Conservation (phyloP, 2,888 invertebrate genomes). For the Ypsolopha sequella region DNA sequence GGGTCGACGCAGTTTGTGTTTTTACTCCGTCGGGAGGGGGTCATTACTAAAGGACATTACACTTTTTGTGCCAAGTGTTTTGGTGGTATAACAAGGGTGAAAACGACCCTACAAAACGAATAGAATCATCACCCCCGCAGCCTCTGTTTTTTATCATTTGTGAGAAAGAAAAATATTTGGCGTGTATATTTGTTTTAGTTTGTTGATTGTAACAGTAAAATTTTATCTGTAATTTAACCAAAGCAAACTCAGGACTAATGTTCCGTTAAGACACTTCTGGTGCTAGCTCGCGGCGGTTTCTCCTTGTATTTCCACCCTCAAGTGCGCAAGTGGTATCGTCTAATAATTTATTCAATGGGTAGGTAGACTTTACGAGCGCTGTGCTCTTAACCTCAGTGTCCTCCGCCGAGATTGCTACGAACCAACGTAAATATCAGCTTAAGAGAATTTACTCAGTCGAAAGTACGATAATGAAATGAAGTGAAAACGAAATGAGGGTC, state of each 20-base stretch:
- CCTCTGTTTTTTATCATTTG: slow-evolving; percentile 43
- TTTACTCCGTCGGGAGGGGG: slow-evolving; percentile 48
- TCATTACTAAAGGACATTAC: slow-evolving; percentile 68
- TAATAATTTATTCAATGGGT: slow-evolving; percentile 11
- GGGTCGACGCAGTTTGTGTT: slow-evolving; percentile 47
- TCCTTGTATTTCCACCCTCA: not conserved
- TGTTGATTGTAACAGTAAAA: not conserved
- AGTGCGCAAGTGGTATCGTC: slow-evolving; percentile 4
- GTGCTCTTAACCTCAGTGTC: slow-evolving; percentile 7
- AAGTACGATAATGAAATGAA: slow-evolving; percentile 36
- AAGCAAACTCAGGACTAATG: not conserved
- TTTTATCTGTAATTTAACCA: not conserved
- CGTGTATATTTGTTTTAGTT: not conserved
- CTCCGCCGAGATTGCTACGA: slow-evolving; percentile 9
- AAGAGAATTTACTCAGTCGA: slow-evolving; percentile 14
- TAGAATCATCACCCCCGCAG: slow-evolving; percentile 45
- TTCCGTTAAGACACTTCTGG: not conserved
- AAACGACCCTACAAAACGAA: slow-evolving; percentile 65
- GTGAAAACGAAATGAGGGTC: slow-evolving; percentile 40
- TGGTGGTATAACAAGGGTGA: slow-evolving; percentile 67
- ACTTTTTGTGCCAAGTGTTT: slow-evolving; percentile 70
- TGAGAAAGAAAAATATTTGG: slow-evolving; percentile 33
- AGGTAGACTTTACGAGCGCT: slow-evolving; percentile 7
- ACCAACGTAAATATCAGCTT: slow-evolving; percentile 9
- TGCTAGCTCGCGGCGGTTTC: not conserved